Percentiles rank a stretch among this genome's conserved stretches.
Conservation (phyloP, 2,888 invertebrate species). For the Uloborus plumipes region DNA sequence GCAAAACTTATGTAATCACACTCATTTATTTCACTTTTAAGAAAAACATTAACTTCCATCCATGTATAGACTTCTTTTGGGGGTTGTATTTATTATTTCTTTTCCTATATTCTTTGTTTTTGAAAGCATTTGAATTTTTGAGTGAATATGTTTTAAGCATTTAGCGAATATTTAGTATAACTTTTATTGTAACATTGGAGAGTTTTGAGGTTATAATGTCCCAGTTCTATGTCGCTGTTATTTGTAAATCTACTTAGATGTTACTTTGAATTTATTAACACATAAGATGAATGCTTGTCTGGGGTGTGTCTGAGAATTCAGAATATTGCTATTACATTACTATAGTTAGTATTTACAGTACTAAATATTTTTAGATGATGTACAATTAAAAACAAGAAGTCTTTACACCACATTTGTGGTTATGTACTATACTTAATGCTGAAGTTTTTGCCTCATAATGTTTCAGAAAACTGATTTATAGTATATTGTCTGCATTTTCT, state of each 20-base stretch:
- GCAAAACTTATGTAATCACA: constrained; percentile 12
- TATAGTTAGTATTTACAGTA: too few relatives aligned
- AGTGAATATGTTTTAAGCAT: background rate
- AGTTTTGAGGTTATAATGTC: background rate
- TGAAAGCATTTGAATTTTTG: constrained; percentile 55
- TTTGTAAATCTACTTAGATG: background rate
- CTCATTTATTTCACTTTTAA: constrained; percentile 39
- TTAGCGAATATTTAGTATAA: background rate
- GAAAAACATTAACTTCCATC: constrained; percentile 56
- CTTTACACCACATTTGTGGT: too few relatives aligned
- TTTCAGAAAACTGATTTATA: too few relatives aligned
- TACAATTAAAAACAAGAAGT: too few relatives aligned
- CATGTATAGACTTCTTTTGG: constrained; percentile 47
- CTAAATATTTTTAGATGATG: too few relatives aligned
- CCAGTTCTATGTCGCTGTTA: background rate
- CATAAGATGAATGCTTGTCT: too few relatives aligned
- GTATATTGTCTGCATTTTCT: too few relatives aligned
- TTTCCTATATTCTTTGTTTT: constrained; percentile 34
- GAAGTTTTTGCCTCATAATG: too few relatives aligned
- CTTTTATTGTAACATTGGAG: constrained; percentile 2
- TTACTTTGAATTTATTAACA: background rate
- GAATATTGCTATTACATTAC: too few relatives aligned
- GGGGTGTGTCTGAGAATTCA: too few relatives aligned
- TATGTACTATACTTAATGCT: too few relatives aligned
- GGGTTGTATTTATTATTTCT: constrained; percentile 4